phyloP scores from a whole-genome alignment of 2,888 invertebrate genomes.

The Cryptus armator region DNA sequence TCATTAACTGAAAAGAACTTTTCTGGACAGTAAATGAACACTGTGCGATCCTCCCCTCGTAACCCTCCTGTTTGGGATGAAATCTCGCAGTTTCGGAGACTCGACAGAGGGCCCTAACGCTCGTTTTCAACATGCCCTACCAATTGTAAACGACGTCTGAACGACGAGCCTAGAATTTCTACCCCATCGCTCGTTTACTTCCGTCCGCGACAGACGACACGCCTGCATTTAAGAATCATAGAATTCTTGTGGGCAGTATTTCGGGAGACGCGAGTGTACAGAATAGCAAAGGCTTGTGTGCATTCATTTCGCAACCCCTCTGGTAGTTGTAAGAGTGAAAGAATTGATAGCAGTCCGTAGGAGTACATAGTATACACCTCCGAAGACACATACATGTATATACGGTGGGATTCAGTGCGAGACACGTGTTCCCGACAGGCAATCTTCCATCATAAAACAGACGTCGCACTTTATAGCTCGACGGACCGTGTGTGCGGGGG shows the following conservation, averaged over 20 bases:
- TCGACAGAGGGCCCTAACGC: too few relatives aligned
- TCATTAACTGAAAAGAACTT: too few relatives aligned
- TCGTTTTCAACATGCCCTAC: too few relatives aligned
- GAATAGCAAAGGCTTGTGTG: constrained; percentile 21
- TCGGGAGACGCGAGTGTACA: constrained; percentile 22
- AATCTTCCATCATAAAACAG: constrained; percentile 73
- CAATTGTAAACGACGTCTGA: background rate
- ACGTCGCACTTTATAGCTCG: constrained; percentile 67
- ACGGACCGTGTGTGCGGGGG: constrained; percentile 37
- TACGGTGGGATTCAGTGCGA: constrained; percentile 28
- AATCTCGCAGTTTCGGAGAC: too few relatives aligned
- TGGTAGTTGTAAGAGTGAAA: constrained; percentile 19
- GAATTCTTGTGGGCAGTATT: constrained; percentile 25
- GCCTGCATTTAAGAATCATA: constrained; percentile 9
- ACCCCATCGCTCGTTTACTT: background rate
- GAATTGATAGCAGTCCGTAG: constrained; percentile 41
- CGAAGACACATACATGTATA: constrained; percentile 19
- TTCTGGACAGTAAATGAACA: too few relatives aligned
- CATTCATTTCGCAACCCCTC: constrained; percentile 52
- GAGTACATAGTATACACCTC: background rate
- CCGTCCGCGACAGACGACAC: background rate
- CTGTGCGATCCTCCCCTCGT: too few relatives aligned
- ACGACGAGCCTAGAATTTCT: background rate
- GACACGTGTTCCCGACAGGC: constrained; percentile 73
- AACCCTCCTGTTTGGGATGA: too few relatives aligned